Conservation (phyloP, 2,888 invertebrate species). For the Nysson spinosus region DNA sequence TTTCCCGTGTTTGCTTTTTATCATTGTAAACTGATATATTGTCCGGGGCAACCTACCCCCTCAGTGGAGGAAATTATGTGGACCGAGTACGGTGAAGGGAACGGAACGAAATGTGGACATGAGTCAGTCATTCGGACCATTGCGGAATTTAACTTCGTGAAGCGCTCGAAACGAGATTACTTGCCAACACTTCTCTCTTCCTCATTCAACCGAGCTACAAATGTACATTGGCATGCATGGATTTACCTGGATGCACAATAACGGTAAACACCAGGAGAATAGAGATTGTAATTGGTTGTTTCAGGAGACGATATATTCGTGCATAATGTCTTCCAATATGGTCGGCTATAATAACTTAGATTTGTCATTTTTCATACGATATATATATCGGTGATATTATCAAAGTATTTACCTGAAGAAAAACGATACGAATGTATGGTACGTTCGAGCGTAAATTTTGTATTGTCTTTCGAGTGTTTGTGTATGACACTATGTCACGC, state of each 20-base stretch:
- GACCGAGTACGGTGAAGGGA: slow-evolving; percentile 24
- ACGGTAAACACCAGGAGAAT: slow-evolving; percentile 29
- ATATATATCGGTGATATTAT: neutral
- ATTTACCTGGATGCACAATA: slow-evolving; percentile 31
- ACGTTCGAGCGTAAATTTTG: slow-evolving; percentile 40
- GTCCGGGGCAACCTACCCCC: slow-evolving; percentile 67
- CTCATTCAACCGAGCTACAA: slow-evolving; percentile 35
- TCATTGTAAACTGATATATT: slow-evolving; percentile 75
- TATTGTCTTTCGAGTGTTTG: slow-evolving; percentile 57
- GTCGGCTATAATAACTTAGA: no score
- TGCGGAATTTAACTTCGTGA: slow-evolving; percentile 48
- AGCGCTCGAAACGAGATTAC: slow-evolving; percentile 55
- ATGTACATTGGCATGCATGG: slow-evolving; percentile 18
- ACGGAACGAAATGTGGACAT: slow-evolving; percentile 33
- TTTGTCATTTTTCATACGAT: neutral
- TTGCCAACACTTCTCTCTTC: slow-evolving; percentile 32
- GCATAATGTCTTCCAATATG: neutral
- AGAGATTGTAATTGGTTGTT: slow-evolving; percentile 33
- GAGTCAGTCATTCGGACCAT: slow-evolving; percentile 29
- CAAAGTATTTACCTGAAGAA: neutral
- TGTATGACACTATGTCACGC: slow-evolving; percentile 51
- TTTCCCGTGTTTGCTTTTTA: slow-evolving; percentile 75
- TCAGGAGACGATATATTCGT: neutral
- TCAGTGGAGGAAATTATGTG: slow-evolving; percentile 46
- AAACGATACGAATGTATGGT: neutral